These are phyloP conservation scores for Suricata suricatta DNA, from an alignment of 2,113 vertebrate genomes.

Conservation along the genomic window DNA sequence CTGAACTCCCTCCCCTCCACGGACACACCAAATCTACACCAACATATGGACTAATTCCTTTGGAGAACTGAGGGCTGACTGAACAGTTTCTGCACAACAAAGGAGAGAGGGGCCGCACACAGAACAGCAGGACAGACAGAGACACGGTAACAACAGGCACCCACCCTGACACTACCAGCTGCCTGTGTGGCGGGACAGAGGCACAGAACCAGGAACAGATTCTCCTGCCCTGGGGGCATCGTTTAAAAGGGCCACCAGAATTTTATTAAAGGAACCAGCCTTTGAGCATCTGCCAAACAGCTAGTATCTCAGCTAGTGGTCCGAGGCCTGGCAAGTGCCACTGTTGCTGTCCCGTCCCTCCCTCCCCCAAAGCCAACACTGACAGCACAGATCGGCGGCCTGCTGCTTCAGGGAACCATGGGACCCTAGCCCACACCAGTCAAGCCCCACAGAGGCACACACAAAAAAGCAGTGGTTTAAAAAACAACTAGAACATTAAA, in stretches of 20 bases:
- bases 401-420: neutral
- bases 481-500: neutral
- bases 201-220: neutral
- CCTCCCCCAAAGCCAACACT: neutral
- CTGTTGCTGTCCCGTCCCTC: neutral
- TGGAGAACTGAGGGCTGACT: neutral
- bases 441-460: neutral
- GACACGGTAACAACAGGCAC: neutral
- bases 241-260: neutral
- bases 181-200: neutral
- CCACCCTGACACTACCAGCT: neutral
- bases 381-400: neutral
- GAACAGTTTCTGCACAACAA: neutral
- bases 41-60: neutral
- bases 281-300: neutral
- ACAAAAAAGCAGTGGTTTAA: neutral
- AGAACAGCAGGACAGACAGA: neutral
- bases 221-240: neutral
- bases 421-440: neutral
- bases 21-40: neutral
- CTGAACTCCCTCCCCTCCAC: neutral
- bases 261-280: neutral
- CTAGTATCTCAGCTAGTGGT: neutral
- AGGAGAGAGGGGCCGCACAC: neutral
- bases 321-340: neutral